phyloP scores from a whole-genome alignment of 1,140 invertebrate genomes.

The Lepidostoma basale region DNA sequence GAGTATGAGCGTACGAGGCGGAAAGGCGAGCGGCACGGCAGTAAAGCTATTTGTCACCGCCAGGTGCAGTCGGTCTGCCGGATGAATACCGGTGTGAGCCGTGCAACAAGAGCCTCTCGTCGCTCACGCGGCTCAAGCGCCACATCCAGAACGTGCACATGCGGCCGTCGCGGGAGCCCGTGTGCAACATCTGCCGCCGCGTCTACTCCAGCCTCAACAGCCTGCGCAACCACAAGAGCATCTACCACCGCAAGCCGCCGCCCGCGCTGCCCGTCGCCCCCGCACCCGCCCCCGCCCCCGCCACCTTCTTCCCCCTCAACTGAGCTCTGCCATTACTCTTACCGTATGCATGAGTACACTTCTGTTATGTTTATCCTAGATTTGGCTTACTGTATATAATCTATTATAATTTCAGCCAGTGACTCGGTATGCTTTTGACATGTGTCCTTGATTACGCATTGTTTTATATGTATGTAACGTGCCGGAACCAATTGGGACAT shows the following conservation, averaged over 20 bases:
- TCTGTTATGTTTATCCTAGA: slow-evolving; percentile 23
- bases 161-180: slow-evolving; percentile 81
- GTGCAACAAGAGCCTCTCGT: slow-evolving; percentile 86
- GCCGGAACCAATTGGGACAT: slow-evolving; percentile 63
- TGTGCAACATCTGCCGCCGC: slow-evolving; percentile 87
- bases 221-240: slow-evolving; percentile 86
- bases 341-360: slow-evolving; percentile 34
- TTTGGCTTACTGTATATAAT: slow-evolving; percentile 36
- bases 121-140: slow-evolving; percentile 80
- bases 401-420: slow-evolving; percentile 42
- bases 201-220: slow-evolving; percentile 87
- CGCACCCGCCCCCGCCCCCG: slow-evolving; percentile 49
- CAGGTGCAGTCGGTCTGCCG: slow-evolving; percentile 60
- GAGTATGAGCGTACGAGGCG: slow-evolving; percentile 49
- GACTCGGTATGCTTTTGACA: slow-evolving; percentile 32
- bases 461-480: slow-evolving; percentile 31
- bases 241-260: slow-evolving; percentile 77
- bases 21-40: slow-evolving; percentile 53
- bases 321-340: slow-evolving; percentile 52
- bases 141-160: slow-evolving; percentile 89
- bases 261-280: slow-evolving; percentile 47
- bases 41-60: slow-evolving; percentile 58
- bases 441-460: slow-evolving; percentile 16
- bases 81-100: slow-evolving; percentile 84
- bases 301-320: slow-evolving; percentile 61